A percentile compares a stretch with the other conserved stretches of the same genome.
These are phyloP conservation scores for Xestia rhomboidea DNA, from an alignment of 2,888 invertebrate species.

Conservation along the genomic window DNA sequence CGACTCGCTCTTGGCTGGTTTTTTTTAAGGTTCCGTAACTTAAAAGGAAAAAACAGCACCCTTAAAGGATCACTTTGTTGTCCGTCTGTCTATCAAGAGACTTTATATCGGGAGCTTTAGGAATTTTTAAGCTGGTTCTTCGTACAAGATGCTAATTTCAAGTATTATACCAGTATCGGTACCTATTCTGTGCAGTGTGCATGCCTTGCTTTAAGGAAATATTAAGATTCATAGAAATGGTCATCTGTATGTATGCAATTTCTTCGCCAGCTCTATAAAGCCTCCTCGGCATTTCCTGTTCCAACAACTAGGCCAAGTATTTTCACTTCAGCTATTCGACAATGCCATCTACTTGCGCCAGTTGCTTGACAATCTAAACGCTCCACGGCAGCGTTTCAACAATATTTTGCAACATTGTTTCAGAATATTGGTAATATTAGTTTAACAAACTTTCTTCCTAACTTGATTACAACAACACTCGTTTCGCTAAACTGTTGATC, in stretches of 20 bases:
- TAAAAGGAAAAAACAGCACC: too few relatives aligned
- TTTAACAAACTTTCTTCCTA: slow-evolving; percentile 2
- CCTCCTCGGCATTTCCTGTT: not conserved
- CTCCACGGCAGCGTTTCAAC: not conserved
- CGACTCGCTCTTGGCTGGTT: too few relatives aligned
- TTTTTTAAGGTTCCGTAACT: too few relatives aligned
- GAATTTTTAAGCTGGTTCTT: too few relatives aligned
- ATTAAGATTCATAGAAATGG: slow-evolving; percentile 19
- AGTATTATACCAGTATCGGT: too few relatives aligned
- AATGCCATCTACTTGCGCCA: slow-evolving; percentile 12
- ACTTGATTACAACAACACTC: slow-evolving; percentile 1
- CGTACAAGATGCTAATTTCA: too few relatives aligned
- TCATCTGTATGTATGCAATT: slow-evolving; percentile 34
- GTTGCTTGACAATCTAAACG: slow-evolving; percentile 20
- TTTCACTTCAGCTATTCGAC: slow-evolving; percentile 4
- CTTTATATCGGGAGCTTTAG: too few relatives aligned
- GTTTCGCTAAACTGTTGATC: not conserved
- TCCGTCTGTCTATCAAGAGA: too few relatives aligned
- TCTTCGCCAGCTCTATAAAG: slow-evolving; percentile 1
- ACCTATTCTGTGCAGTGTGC: not conserved
- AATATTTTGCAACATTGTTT: slow-evolving; percentile 36
- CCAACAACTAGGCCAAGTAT: not conserved
- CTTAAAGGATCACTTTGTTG: too few relatives aligned
- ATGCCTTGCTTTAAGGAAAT: not conserved
- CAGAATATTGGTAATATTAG: slow-evolving; percentile 11